Base-by-base conservation (phyloP, 23 tunicate genomes). In the Diplosoma virens region DNA sequence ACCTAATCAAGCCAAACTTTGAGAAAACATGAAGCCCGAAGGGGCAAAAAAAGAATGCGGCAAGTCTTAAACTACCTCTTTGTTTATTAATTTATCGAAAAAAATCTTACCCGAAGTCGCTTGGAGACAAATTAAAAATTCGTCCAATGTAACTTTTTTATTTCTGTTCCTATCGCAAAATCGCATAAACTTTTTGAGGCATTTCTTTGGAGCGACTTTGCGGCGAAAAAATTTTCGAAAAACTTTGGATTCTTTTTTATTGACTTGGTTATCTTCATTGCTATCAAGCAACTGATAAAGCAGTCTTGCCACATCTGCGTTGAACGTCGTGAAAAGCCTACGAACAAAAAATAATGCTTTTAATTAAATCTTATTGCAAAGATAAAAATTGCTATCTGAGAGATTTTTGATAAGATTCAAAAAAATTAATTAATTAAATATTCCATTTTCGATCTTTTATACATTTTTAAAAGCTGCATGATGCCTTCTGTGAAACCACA, bases 221-320 rank as follows among this genome's bases (percentile, higher is more conserved):
- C 37, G 16, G 11, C 36, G 34, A 3, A 72, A 48, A 24, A 23
- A 9, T 24, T 72, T 72, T 50, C 60, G 46, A 25, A 72, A 21
- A 47, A 22, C 78, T 72, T 72, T 72, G 4, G 78, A 60, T 72
- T 72, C 78, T 48, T 72, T 72, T 47, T 27, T 47, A 61, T 48
- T 72, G 2, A 72, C 2, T 48, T 31, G 60, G 3, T 72, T n/a
- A 23, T 72, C 78, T 33, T 50, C 25, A 22, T 72, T 72, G 17
- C 33, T 24, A 48, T 72, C 78, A n/a, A 72, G 11, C 21, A 34
- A 24, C 28, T 50, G 34, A 29, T 47, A 72, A 67, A 17, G 36
- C 74, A 50, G 36, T 2, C 7, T 67, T 18, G 52, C 74, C 2
- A 67, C 74, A 34, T 67, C 74, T 2, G 4, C 25, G 9, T 24